Percentiles rank a stretch among this genome's conserved stretches.
Evolutionary conservation across 2,113 vertebrate species (phyloP).

Genomic region (Xerus inauris): DNA sequence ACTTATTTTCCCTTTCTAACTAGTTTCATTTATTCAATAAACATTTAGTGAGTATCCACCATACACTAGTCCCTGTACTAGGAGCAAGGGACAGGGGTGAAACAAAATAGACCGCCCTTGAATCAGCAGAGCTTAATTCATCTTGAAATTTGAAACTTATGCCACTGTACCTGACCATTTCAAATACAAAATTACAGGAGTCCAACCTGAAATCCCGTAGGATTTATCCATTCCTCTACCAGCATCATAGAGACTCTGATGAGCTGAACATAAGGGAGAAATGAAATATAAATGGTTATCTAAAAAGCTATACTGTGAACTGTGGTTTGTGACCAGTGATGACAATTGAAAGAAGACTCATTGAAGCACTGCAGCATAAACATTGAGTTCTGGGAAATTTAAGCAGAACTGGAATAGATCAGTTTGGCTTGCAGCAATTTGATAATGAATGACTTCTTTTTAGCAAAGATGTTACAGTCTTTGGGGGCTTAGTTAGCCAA

Average conservation of each 20-base stretch:
- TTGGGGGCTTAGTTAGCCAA: slow-evolving; percentile 8
- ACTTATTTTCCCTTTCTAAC: slow-evolving; percentile 1
- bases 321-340: neutral
- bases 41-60: neutral
- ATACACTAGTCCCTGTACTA: neutral
- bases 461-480: slow-evolving; percentile 11
- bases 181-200: neutral
- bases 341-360: slow-evolving; percentile 6
- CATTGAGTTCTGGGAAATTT: neutral
- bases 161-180: neutral
- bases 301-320: neutral
- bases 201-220: neutral
- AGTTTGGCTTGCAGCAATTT: neutral
- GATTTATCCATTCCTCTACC: neutral
- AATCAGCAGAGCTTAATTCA: slow-evolving; percentile 33
- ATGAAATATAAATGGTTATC: neutral
- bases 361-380: neutral
- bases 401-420: neutral
- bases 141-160: neutral
- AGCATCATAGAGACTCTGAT: neutral
- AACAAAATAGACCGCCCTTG: slow-evolving; percentile 30
- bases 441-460: slow-evolving; percentile 33
- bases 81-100: neutral
- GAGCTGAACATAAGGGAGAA: neutral
- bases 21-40: neutral